phyloP scores from a whole-genome alignment of 2,113 vertebrate species.

The Oreochromis tanganicae region DNA sequence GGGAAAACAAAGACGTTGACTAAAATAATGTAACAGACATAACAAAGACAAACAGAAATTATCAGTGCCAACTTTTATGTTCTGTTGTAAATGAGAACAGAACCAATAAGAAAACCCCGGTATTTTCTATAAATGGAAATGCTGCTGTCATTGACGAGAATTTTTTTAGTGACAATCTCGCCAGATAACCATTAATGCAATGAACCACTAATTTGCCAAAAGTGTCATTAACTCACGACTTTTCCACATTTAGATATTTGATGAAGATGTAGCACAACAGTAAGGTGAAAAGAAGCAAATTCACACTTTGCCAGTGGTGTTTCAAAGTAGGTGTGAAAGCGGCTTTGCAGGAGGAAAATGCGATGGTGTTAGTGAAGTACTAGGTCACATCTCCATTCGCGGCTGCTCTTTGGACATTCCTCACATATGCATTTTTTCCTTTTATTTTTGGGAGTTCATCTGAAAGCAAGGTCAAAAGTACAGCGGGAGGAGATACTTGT shows the following conservation, averaged over 20 bases:
- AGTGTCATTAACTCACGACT: not conserved
- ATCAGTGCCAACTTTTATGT: not conserved
- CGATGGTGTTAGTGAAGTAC: not conserved
- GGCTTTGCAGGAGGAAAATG: not conserved
- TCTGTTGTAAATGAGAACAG: not conserved
- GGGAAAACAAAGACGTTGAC: constrained; percentile 4
- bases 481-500: not conserved
- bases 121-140: not conserved
- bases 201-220: not conserved
- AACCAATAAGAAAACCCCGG: not conserved
- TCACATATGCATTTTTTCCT: not conserved
- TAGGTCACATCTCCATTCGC: constrained; percentile 13
- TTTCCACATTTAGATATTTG: constrained; percentile 3
- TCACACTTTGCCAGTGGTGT: not conserved
- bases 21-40: not conserved
- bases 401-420: not conserved
- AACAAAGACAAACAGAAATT: not conserved
- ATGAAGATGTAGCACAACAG: not conserved
- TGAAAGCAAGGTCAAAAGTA: not conserved
- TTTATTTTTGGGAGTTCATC: not conserved
- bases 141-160: not conserved
- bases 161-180: not conserved
- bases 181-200: not conserved
- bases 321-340: constrained; percentile 20
- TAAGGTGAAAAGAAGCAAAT: not conserved